Conservation (phyloP, 2,113 vertebrate species). For the Nothoprocta pentlandii region DNA sequence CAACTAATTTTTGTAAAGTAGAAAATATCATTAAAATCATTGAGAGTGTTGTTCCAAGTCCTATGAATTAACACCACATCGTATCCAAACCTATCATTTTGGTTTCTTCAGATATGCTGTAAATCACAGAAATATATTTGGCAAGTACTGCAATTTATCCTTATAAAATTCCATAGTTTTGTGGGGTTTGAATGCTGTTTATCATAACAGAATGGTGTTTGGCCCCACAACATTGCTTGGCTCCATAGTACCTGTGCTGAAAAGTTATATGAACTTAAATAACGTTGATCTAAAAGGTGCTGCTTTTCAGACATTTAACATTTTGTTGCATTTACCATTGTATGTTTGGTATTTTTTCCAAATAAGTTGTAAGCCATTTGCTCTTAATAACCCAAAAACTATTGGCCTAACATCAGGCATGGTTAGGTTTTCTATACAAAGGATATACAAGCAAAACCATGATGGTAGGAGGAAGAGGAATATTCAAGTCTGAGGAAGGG, state of each 20-base stretch:
- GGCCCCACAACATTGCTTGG: too few relatives aligned
- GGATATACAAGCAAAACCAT: too few relatives aligned
- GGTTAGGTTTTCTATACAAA: too few relatives aligned
- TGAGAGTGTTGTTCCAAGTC: not conserved
- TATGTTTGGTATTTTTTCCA: too few relatives aligned
- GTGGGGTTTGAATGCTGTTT: not conserved
- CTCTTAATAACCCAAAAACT: too few relatives aligned
- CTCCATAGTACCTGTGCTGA: not conserved
- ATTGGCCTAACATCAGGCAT: too few relatives aligned
- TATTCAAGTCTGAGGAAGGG: too few relatives aligned
- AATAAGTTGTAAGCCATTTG: too few relatives aligned
- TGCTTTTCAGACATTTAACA: not conserved
- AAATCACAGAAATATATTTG: not conserved
- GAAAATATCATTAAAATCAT: constrained; percentile 41
- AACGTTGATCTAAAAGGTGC: too few relatives aligned
- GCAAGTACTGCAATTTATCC: too few relatives aligned
- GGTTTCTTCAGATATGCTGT: not conserved
- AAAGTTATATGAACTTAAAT: not conserved
- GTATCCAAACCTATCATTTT: not conserved
- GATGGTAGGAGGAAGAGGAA: too few relatives aligned
- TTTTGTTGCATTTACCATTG: too few relatives aligned
- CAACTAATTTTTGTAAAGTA: constrained; percentile 45
- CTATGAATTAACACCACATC: not conserved
- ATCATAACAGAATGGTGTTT: not conserved
- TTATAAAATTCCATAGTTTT: not conserved